Evolutionary conservation across 2,797 vertebrate genomes (phyloP).

Genomic region (Galaxias olidus): DNA sequence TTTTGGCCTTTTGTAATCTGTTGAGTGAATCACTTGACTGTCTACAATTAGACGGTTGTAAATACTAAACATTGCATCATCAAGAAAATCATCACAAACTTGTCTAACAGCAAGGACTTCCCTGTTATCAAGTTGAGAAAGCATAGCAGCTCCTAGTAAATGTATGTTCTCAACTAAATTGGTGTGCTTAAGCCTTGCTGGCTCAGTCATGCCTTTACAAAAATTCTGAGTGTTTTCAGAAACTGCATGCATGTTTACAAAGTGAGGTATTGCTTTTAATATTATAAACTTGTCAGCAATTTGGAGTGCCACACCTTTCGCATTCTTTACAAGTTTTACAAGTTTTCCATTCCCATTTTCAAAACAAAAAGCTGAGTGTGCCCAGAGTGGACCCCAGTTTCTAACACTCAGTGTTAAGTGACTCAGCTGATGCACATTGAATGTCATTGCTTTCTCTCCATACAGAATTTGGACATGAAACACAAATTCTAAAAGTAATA

Average conservation of each 20-base stretch:
- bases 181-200: no score
- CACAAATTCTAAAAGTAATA: constrained; percentile 15
- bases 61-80: no score
- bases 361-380: constrained; percentile 17
- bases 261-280: no score
- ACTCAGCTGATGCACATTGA: constrained; percentile 12
- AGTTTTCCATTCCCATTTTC: constrained; percentile 27
- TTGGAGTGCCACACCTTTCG: constrained; percentile 14
- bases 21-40: neutral
- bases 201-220: no score
- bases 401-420: constrained; percentile 14
- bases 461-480: constrained; percentile 22
- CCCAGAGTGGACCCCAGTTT: constrained; percentile 19
- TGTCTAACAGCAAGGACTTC: no score
- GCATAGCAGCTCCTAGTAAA: no score
- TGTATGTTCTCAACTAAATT: no score
- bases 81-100: no score
- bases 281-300: neutral
- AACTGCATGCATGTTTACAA: no score
- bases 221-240: no score
- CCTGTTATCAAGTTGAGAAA: no score
- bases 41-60: neutral
- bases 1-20: no score
- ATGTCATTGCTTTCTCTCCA: constrained; percentile 17
- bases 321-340: constrained; percentile 27